Evolutionary conservation across 1,140 invertebrate species (phyloP).

Genomic region (Araneus ventricosus): DNA sequence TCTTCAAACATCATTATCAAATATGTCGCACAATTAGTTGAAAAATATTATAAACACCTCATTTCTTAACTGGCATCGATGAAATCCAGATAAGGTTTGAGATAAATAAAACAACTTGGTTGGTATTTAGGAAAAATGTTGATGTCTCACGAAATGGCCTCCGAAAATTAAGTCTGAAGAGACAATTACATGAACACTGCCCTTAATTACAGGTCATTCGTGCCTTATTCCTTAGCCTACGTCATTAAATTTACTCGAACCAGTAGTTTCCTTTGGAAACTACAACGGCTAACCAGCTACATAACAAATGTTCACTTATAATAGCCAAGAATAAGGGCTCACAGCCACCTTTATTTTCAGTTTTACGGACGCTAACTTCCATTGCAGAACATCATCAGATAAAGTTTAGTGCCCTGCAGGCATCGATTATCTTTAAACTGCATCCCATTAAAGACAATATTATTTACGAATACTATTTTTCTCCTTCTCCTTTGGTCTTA

Average conservation of each 20-base stretch:
- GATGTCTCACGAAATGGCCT: no score
- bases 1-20: no score
- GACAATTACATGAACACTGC: background rate
- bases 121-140: no score
- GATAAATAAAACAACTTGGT: no score
- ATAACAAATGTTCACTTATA: slow-evolving; percentile 40
- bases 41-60: no score
- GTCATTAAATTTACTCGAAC: slow-evolving; percentile 38
- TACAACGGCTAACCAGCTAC: background rate
- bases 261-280: background rate
- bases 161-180: background rate
- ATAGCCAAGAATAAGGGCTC: background rate
- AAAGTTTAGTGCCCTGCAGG: slow-evolving; percentile 6
- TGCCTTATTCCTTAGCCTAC: background rate
- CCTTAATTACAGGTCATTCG: background rate
- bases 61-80: no score
- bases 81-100: no score
- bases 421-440: slow-evolving; percentile 68
- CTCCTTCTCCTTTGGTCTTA: background rate
- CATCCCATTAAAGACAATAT: slow-evolving; percentile 62
- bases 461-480: slow-evolving; percentile 41
- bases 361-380: slow-evolving; percentile 44
- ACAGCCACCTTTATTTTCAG: slow-evolving; percentile 53
- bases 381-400: slow-evolving; percentile 48
- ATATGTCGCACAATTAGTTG: no score